These are phyloP conservation scores for Argyrosomus japonicus DNA, from an alignment of 2,113 vertebrate genomes.

Conservation along the genomic window DNA sequence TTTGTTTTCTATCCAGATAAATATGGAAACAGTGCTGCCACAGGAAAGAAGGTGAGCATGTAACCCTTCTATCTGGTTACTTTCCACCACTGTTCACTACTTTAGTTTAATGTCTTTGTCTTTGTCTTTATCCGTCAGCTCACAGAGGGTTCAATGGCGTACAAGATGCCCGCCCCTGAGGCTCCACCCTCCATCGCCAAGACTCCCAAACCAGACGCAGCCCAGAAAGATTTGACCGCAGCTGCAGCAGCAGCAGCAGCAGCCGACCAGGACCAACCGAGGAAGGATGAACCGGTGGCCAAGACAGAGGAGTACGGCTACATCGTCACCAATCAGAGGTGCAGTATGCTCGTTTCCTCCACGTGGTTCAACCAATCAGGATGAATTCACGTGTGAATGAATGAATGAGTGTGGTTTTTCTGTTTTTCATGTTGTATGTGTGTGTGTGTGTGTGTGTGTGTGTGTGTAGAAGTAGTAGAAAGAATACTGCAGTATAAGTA, in stretches of 20 bases:
- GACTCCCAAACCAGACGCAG: background rate
- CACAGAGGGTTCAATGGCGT: constrained; percentile 75
- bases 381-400: background rate
- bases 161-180: constrained; percentile 36
- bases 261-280: constrained; percentile 22
- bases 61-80: too few relatives aligned
- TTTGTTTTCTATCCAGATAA: constrained; percentile 55
- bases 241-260: background rate
- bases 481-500: too few relatives aligned
- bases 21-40: constrained; percentile 39
- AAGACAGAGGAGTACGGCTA: constrained; percentile 88
- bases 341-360: background rate
- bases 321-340: constrained; percentile 93
- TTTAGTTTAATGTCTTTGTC: background rate
- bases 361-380: background rate
- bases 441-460: too few relatives aligned
- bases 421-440: background rate
- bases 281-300: constrained; percentile 2
- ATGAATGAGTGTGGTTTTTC: background rate
- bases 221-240: constrained; percentile 16
- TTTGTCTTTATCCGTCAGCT: constrained; percentile 53
- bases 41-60: constrained; percentile 69
- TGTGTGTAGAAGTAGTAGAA: background rate
- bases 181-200: constrained; percentile 27
- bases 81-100: too few relatives aligned